Evolutionary conservation across 2,888 invertebrate species (phyloP).

Genomic region (Campoplex nolae): DNA sequence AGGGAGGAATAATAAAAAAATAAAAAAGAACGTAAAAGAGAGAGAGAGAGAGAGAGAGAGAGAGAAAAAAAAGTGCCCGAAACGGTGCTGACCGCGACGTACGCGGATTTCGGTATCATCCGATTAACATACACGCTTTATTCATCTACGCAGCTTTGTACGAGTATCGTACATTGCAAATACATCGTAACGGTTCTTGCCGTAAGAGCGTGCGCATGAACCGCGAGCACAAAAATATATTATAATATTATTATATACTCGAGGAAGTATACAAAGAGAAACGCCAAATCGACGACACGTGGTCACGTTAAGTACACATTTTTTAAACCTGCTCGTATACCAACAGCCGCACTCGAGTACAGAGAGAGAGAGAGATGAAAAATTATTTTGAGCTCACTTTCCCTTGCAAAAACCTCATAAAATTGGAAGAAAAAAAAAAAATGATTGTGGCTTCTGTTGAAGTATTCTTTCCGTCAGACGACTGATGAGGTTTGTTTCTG

Average conservation of each 20-base stretch:
- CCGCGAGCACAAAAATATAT: slow-evolving; percentile 41
- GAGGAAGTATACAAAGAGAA: slow-evolving; percentile 51
- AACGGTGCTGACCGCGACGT: slow-evolving; percentile 11
- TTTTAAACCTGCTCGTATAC: background rate
- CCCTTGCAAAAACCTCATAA: slow-evolving; percentile 10
- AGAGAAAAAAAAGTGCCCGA: background rate
- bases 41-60: background rate
- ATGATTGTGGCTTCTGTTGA: background rate
- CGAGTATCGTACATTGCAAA: background rate
- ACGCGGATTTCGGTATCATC: slow-evolving; percentile 21
- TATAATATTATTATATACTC: slow-evolving; percentile 54
- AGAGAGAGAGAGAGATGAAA: slow-evolving; percentile 10
- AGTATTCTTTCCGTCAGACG: background rate
- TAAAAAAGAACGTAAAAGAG: background rate
- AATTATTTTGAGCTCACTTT: slow-evolving; percentile 10
- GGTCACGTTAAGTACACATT: slow-evolving; percentile 37
- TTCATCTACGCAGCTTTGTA: background rate
- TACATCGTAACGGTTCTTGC: slow-evolving; percentile 54
- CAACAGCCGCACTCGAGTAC: background rate
- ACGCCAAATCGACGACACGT: slow-evolving; percentile 48
- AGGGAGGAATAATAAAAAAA: background rate
- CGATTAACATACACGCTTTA: slow-evolving; percentile 23
- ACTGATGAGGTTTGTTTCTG: background rate
- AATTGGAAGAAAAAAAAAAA: background rate
- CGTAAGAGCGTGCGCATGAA: slow-evolving; percentile 58